These are phyloP conservation scores for Calcarius lapponicus DNA, from an alignment of 2,797 vertebrate species.

Conservation along the genomic window DNA sequence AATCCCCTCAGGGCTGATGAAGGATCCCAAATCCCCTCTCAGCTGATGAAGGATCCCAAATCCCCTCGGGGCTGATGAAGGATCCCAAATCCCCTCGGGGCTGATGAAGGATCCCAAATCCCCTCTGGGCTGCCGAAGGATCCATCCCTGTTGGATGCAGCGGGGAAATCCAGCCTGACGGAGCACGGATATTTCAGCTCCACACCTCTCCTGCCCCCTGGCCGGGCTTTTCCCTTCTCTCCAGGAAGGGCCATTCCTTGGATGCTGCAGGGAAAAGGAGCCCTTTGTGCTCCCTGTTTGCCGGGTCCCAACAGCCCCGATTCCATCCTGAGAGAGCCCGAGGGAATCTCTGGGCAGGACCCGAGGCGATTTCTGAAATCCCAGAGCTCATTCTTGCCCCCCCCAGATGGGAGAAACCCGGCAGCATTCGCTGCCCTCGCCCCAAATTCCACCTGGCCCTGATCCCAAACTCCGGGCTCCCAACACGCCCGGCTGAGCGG, in stretches of 20 bases:
- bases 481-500: not conserved
- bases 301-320: not conserved
- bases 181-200: not conserved
- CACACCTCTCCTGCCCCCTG: not conserved
- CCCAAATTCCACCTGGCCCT: not conserved
- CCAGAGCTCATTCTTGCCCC: not conserved
- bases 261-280: not conserved
- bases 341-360: not conserved
- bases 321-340: accelerated
- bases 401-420: not conserved
- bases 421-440: not conserved
- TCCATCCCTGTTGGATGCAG: not conserved
- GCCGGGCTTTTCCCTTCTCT: not conserved
- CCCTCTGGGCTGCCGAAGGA: too few relatives aligned
- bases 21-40: too few relatives aligned
- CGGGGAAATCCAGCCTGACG: not conserved
- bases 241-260: not conserved
- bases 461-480: not conserved
- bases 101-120: not conserved
- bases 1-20: accelerated
- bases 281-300: not conserved
- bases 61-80: accelerated
- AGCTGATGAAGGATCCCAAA: too few relatives aligned
- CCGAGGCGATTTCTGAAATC: not conserved
- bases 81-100: not conserved